Base-by-base conservation (phyloP, 1,140 invertebrate species). In the Campoletis sonorensis region DNA sequence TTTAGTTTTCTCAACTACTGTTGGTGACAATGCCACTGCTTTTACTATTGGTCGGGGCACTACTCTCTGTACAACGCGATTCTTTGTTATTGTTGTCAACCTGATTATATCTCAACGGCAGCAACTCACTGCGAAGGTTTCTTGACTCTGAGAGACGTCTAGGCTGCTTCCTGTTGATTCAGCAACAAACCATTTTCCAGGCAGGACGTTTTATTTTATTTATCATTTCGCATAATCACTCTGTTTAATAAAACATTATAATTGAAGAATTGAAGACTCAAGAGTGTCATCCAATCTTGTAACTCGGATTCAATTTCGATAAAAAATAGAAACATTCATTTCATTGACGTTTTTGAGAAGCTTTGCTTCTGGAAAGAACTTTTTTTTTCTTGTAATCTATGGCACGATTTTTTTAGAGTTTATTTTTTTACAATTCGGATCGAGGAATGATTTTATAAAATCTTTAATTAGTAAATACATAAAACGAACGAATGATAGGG, bases 151-250 rank as follows among this genome's bases (percentile, higher is more conserved):
- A 5, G n/a, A 10, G 54, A 61, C 18, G 71, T 73, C 71, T 73
- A 73, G 37, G 37, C 37, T 73, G 30, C 71, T 73, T 73, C 71
- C 71, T 3, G 71, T 51, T 21, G 71, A 73, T 73, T 73, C 68
- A 71, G 30, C 27, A 37, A 26, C 33, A 37, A 26, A 27, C 21
- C 64, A 61, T 61, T 61, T 61, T 61, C 54, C 54, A 61, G 11
- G 21, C 54, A 61, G 54, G 54, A 61, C 54, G 54, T n/a, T 61
- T n/a, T 4, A 13, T 10, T 61, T 68, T 68, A 27, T 11, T 27
- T 7, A 8, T 26, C 30, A 27, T 27, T 68, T 30, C 5, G 7
- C 30, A 4, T 30, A 21, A 7, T 68, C 21, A 10, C 7, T 61
- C 54, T 61, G 4, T 61, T 61, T n/a, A 11, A 13, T n/a, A 11